These are phyloP conservation scores for Habroteleia sp. DNA, from an alignment of 2,888 invertebrate species.

Conservation along the genomic window DNA sequence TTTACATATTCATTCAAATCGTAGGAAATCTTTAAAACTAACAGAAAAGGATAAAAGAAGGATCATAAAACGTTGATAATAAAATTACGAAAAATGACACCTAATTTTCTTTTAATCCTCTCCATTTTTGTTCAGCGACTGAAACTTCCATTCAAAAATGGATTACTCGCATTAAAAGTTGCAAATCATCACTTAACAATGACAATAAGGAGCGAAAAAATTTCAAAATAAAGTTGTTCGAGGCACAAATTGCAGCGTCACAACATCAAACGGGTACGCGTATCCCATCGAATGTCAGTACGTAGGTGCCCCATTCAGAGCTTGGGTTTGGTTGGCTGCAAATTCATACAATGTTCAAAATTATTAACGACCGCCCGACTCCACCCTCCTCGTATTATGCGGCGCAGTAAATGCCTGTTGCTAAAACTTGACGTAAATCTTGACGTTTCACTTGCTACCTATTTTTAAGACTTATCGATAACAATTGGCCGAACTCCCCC, in stretches of 20 bases:
- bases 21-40: too few relatives aligned
- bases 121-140: neutral
- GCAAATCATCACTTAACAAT: conserved; percentile 45
- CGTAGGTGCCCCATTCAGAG: conserved; percentile 49
- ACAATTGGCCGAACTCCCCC: conserved; percentile 27
- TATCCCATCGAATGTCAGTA: conserved; percentile 30
- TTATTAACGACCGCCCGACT: conserved; percentile 72
- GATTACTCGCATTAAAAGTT: conserved; percentile 25
- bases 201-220: conserved; percentile 28
- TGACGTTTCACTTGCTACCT: conserved; percentile 60
- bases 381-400: conserved; percentile 47
- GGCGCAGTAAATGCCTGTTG: conserved; percentile 58
- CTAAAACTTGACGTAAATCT: conserved; percentile 58
- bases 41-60: too few relatives aligned
- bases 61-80: too few relatives aligned
- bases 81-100: conserved; percentile 11
- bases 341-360: conserved; percentile 73
- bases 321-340: conserved; percentile 44
- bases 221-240: conserved; percentile 46
- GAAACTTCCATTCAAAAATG: neutral
- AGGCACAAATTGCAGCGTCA: conserved; percentile 55
- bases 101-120: conserved; percentile 9
- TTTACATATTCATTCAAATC: too few relatives aligned
- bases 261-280: conserved; percentile 39
- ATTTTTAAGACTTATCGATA: conserved; percentile 56